Evolutionary conservation across 2,113 vertebrate species (phyloP).

Genomic region (Myotis yumanensis): DNA sequence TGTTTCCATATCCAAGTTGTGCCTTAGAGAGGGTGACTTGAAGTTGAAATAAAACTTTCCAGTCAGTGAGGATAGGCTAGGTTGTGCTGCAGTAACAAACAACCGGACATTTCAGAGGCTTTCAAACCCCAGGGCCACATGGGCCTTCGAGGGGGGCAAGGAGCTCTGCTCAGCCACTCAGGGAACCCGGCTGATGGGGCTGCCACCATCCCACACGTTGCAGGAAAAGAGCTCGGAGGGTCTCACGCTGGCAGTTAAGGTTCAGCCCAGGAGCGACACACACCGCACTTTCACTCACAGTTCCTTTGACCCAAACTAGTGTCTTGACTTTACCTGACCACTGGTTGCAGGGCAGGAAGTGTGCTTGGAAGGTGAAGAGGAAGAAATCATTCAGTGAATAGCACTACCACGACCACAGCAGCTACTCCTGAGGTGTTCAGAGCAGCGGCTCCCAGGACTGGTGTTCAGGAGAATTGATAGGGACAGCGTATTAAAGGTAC

Average conservation of each 20-base stretch:
- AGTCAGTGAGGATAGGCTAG: background rate
- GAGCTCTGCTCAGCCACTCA: background rate
- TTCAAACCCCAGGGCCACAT: background rate
- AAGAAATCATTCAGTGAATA: background rate
- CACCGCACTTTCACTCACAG: background rate
- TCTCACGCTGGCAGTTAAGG: no score
- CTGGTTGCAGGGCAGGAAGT: background rate
- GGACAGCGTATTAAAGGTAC: background rate
- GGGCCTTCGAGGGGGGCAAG: background rate
- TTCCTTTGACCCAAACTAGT: background rate
- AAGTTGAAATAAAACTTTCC: background rate
- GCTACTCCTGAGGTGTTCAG: background rate
- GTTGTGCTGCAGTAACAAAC: background rate
- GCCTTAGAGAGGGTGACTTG: background rate
- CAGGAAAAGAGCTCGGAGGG: background rate
- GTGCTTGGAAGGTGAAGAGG: background rate
- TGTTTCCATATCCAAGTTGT: background rate
- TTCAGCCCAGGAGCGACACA: background rate
- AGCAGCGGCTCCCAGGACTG: background rate
- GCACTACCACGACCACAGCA: fast-evolving
- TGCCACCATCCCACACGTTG: background rate
- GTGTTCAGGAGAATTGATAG: background rate
- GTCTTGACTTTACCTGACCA: background rate
- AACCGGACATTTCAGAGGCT: background rate
- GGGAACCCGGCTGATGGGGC: background rate